Conservation (phyloP, 1,140 invertebrate species). For the Anadara kagoshimensis region DNA sequence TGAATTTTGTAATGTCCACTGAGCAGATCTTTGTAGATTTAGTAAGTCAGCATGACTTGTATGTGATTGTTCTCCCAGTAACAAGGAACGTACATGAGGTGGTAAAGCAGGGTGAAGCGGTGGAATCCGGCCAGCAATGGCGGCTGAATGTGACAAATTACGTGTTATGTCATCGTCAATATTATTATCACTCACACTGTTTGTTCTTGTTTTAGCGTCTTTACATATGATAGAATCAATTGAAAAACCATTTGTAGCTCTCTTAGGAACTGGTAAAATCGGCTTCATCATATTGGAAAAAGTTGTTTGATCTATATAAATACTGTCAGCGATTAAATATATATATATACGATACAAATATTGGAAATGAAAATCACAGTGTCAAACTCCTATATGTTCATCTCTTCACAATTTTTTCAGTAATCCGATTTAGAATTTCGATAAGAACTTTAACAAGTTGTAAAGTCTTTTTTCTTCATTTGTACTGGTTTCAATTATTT, state of each 20-base stretch:
- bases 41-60: constrained; percentile 23
- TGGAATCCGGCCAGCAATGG: constrained; percentile 42
- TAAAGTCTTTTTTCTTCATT: too few relatives aligned
- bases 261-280: constrained; percentile 89
- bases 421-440: too few relatives aligned
- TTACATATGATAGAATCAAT: constrained; percentile 90
- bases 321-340: too few relatives aligned
- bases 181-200: constrained; percentile 10
- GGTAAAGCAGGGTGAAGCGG: constrained; percentile 52
- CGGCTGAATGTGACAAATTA: constrained; percentile 4
- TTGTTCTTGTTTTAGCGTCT: constrained; percentile 8
- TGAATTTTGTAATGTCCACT: constrained; percentile 33
- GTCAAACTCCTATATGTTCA: too few relatives aligned
- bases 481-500: too few relatives aligned
- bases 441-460: too few relatives aligned
- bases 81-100: constrained; percentile 44
- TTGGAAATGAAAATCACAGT: too few relatives aligned
- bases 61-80: constrained; percentile 61
- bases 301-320: too few relatives aligned
- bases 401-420: too few relatives aligned
- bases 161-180: constrained; percentile 1
- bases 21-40: constrained; percentile 30
- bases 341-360: too few relatives aligned
- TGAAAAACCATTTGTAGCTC: constrained; percentile 88
- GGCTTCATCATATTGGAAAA: too few relatives aligned